Conservation (phyloP, 1,140 invertebrate species). For the Rhagoletis pomonella region DNA sequence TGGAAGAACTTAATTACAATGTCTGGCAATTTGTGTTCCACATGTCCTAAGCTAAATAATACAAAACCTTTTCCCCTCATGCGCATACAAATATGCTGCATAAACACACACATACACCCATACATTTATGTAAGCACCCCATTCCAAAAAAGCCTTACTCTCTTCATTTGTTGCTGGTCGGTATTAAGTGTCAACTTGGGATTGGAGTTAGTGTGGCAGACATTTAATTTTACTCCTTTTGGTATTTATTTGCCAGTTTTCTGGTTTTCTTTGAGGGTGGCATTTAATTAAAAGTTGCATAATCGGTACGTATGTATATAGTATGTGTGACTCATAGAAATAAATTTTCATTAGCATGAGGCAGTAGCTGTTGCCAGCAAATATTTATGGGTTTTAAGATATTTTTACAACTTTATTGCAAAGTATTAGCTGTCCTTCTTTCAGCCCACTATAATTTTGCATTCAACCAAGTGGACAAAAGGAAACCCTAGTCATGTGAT, state of each 20-base stretch:
- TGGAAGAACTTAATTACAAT: background rate
- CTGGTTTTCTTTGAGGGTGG: conserved; percentile 9
- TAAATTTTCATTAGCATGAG: background rate
- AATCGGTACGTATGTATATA: background rate
- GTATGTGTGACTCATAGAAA: background rate
- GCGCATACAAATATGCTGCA: background rate
- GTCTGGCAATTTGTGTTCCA: background rate
- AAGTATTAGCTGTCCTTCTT: too few species aligned
- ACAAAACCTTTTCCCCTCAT: background rate
- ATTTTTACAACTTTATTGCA: background rate
- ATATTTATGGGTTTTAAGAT: background rate
- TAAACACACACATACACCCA: background rate
- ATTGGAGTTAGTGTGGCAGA: background rate
- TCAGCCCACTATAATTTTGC: too few species aligned
- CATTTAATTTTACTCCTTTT: background rate
- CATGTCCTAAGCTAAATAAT: too few species aligned
- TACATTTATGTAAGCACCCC: background rate
- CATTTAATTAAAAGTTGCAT: conserved; percentile 41
- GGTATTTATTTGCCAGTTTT: background rate
- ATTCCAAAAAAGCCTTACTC: background rate
- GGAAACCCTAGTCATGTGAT: too few species aligned
- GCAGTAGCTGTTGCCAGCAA: background rate
- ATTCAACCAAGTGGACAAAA: too few species aligned
- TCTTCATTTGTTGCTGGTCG: background rate
- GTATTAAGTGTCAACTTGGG: conserved; percentile 31